A percentile compares a stretch with the other conserved stretches of the same genome.
Conservation (phyloP, 2,888 invertebrate species). For the Leucophora obtusa region DNA sequence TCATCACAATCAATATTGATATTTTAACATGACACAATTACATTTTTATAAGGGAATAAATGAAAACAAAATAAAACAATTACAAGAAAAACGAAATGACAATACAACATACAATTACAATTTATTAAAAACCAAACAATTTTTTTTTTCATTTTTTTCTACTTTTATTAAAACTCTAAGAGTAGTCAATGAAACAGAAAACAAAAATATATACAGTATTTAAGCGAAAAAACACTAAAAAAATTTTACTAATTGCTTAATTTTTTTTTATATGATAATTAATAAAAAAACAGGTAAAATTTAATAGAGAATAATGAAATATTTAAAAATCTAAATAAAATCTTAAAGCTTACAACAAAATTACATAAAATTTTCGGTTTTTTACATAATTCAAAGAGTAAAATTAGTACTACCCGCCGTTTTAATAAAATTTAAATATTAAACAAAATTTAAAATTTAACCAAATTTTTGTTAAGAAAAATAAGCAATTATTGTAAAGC, state of each 20-base stretch:
- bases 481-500: constrained; percentile 32
- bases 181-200: constrained; percentile 40
- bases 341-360: neutral
- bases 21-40: constrained; percentile 36
- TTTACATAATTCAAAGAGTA: constrained; percentile 42
- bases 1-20: constrained; percentile 29
- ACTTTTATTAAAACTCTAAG: constrained; percentile 52
- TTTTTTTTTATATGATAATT: constrained; percentile 49
- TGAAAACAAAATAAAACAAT: constrained; percentile 26
- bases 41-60: constrained; percentile 40
- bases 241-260: constrained; percentile 56
- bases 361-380: constrained; percentile 7
- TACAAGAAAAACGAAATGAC: constrained; percentile 53
- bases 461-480: constrained; percentile 33
- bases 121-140: constrained; percentile 50
- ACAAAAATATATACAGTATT: constrained; percentile 25
- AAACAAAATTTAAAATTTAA: constrained; percentile 23
- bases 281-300: constrained; percentile 17
- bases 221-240: constrained; percentile 41
- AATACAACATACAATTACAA: constrained; percentile 57
- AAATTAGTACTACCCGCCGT: constrained; percentile 63
- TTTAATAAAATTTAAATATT: constrained; percentile 32
- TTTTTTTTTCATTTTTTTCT: constrained; percentile 45
- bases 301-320: constrained; percentile 13
- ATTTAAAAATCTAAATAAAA: constrained; percentile 33